Evolutionary conservation across 2,113 vertebrate species (phyloP).

Genomic region (Telmatochromis brachygnathus): DNA sequence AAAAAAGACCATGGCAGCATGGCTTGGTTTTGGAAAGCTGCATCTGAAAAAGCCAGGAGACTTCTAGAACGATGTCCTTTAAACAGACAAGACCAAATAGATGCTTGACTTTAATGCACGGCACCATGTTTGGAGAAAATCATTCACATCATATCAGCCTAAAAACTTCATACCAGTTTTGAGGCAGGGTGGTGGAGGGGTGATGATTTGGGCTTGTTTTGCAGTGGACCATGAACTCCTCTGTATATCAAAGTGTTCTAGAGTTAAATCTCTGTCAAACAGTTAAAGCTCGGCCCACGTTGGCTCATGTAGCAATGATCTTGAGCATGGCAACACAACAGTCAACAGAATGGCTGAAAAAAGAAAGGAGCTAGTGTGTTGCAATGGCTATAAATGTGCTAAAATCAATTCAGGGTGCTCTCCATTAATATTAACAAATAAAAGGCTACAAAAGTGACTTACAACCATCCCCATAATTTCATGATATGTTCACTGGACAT

Average conservation of each 20-base stretch:
- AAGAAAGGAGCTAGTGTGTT: background rate
- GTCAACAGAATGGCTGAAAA: background rate
- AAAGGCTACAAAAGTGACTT: background rate
- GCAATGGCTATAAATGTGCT: background rate
- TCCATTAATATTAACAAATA: background rate
- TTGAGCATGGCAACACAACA: accelerated
- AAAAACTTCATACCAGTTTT: background rate
- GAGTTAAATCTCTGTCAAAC: background rate
- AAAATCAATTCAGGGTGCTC: background rate
- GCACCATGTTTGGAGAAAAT: background rate
- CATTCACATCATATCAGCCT: background rate
- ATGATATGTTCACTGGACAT: background rate
- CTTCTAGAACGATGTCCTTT: background rate
- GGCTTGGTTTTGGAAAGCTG: background rate
- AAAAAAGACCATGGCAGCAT: background rate
- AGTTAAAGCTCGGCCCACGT: accelerated
- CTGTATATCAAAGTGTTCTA: background rate
- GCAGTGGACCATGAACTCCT: background rate
- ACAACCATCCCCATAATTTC: background rate
- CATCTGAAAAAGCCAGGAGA: background rate
- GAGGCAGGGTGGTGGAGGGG: background rate
- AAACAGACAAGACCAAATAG: background rate
- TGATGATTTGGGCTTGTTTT: background rate
- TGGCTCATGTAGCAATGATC: background rate
- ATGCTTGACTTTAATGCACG: background rate